phyloP scores from a whole-genome alignment of 1,140 invertebrate species.

The Orius insidiosus region DNA sequence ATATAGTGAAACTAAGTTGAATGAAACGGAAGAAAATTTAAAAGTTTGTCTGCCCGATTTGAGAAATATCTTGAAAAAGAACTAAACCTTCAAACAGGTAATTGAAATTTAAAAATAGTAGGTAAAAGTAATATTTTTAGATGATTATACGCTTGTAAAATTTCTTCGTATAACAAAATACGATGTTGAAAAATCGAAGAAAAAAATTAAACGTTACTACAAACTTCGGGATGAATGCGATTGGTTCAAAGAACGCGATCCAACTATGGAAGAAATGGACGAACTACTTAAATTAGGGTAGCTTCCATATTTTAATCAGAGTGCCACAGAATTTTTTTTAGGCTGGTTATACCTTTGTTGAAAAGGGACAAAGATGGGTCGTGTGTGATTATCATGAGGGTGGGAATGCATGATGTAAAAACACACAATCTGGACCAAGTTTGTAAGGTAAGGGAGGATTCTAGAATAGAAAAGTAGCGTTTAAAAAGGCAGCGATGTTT shows the following conservation, averaged over 20 bases:
- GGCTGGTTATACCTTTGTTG: constrained; percentile 36
- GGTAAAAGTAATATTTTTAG: too few relatives aligned
- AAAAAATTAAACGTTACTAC: constrained; percentile 38
- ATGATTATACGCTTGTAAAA: constrained; percentile 20
- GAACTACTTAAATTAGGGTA: constrained; percentile 35
- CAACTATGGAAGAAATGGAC: constrained; percentile 33
- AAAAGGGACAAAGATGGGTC: constrained; percentile 30
- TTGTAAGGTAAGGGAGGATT: too few relatives aligned
- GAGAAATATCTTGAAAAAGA: too few relatives aligned
- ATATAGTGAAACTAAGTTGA: too few relatives aligned
- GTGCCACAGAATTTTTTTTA: constrained; percentile 14
- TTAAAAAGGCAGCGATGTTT: too few relatives aligned
- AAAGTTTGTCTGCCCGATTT: too few relatives aligned
- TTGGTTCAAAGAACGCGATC: constrained; percentile 43
- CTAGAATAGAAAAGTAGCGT: too few relatives aligned
- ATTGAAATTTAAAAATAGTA: too few relatives aligned
- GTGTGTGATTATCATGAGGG: constrained; percentile 36
- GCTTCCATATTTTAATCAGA: neutral
- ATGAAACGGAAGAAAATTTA: too few relatives aligned
- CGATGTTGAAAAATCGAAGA: constrained; percentile 34
- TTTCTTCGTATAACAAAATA: constrained; percentile 45
- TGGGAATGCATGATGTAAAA: constrained; percentile 35
- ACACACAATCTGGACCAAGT: constrained; percentile 32
- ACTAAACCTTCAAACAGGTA: too few relatives aligned
- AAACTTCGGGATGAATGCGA: constrained; percentile 33